Conservation (phyloP, 1,140 invertebrate species). For the Cherax quadricarinatus region DNA sequence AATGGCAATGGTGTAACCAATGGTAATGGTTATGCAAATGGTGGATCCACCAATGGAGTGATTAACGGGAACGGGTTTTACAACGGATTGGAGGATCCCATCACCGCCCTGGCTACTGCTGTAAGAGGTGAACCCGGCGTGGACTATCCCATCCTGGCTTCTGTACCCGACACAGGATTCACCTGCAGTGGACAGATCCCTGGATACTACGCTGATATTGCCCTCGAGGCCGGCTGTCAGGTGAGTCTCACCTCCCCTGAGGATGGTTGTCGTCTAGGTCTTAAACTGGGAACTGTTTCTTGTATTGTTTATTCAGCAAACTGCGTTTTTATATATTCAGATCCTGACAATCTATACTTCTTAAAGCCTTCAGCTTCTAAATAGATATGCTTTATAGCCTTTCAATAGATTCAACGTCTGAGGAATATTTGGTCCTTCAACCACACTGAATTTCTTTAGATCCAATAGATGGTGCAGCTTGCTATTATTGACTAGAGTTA, state of each 20-base stretch:
- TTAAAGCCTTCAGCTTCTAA: too few species aligned
- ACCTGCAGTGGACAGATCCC: conserved; percentile 15
- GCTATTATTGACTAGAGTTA: too few species aligned
- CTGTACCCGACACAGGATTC: conserved; percentile 29
- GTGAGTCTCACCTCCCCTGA: conserved; percentile 30
- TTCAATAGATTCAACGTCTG: too few species aligned
- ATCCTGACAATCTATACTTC: too few species aligned
- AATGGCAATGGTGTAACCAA: conserved; percentile 13
- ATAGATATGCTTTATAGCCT: too few species aligned
- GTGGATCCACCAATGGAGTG: background rate
- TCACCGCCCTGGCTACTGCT: background rate
- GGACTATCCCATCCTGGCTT: conserved; percentile 42
- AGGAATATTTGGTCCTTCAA: too few species aligned
- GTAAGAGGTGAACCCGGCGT: conserved; percentile 14
- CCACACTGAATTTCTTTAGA: too few species aligned
- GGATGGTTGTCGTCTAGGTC: conserved; percentile 22
- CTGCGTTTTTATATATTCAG: too few species aligned
- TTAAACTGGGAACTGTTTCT: background rate
- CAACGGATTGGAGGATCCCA: conserved; percentile 25
- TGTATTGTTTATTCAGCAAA: too few species aligned
- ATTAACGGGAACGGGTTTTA: conserved; percentile 3
- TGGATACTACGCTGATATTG: conserved; percentile 29
- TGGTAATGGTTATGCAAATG: background rate
- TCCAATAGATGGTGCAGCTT: too few species aligned
- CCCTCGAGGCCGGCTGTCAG: conserved; percentile 14